A percentile compares a stretch with the other conserved stretches of the same genome.
phyloP scores from a whole-genome alignment of 2,113 vertebrate genomes.

The Acanthisitta chloris region DNA sequence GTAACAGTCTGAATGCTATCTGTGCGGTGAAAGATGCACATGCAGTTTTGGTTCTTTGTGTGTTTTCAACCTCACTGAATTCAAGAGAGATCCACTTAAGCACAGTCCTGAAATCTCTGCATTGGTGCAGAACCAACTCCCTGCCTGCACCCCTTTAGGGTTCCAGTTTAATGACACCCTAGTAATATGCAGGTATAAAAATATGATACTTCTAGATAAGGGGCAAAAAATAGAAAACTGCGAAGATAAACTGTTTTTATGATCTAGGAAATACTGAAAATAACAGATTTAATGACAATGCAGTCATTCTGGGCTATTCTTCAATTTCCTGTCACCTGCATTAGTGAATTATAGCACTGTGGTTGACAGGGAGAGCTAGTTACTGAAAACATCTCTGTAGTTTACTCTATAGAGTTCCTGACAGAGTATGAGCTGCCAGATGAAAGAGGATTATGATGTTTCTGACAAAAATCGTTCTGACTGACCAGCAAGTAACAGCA shows the following conservation, averaged over 20 bases:
- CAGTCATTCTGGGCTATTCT: background rate
- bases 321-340: background rate
- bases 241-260: background rate
- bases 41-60: background rate
- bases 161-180: background rate
- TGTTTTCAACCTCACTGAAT: background rate
- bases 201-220: background rate
- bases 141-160: background rate
- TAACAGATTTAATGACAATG: background rate
- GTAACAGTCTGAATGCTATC: background rate
- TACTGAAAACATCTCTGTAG: background rate
- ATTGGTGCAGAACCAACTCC: background rate
- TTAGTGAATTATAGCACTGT: background rate
- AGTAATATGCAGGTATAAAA: background rate
- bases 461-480: background rate
- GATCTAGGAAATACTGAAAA: background rate
- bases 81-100: background rate
- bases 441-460: background rate
- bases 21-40: fast-evolving
- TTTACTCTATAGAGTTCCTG: background rate
- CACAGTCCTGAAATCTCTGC: background rate
- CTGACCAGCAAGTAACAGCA: background rate
- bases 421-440: background rate
- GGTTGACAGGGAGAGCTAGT: background rate
- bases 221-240: background rate